Evolutionary conservation across 2,797 vertebrate genomes (phyloP).

Genomic region (Pterois miles): DNA sequence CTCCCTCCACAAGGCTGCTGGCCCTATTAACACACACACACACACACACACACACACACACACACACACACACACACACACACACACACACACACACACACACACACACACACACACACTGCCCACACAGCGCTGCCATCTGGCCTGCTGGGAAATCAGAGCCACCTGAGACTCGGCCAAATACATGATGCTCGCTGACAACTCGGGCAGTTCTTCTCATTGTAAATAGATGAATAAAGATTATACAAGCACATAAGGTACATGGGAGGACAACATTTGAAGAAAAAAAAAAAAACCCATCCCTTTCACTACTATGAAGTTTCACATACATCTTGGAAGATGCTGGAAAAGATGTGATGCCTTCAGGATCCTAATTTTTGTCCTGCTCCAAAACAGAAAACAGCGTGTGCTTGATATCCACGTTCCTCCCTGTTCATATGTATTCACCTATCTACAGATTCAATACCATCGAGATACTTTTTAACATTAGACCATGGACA

Average conservation of each 20-base stretch:
- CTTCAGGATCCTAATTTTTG: not conserved
- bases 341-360: not conserved
- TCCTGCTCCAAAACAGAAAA: slow-evolving; percentile 8
- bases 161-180: slow-evolving; percentile 80
- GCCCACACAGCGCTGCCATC: slow-evolving; percentile 82
- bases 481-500: too few relatives aligned
- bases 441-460: too few relatives aligned
- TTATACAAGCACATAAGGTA: slow-evolving; percentile 57
- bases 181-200: slow-evolving; percentile 72
- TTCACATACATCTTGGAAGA: slow-evolving; percentile 22
- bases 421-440: not conserved
- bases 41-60: slow-evolving; percentile 33
- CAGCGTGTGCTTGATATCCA: not conserved
- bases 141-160: slow-evolving; percentile 83
- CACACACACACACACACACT: slow-evolving; percentile 52
- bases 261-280: slow-evolving; percentile 18
- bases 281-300: slow-evolving; percentile 1
- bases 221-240: slow-evolving; percentile 69
- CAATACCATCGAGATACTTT: accelerated
- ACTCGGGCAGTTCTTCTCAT: slow-evolving; percentile 69
- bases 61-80: slow-evolving; percentile 22
- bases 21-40: slow-evolving; percentile 57
- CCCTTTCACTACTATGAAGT: slow-evolving; percentile 24
- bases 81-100: slow-evolving; percentile 26
- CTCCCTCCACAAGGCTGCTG: slow-evolving; percentile 65